phyloP scores from a whole-genome alignment of 2,113 vertebrate genomes.

The Leptobrachium leishanense region DNA sequence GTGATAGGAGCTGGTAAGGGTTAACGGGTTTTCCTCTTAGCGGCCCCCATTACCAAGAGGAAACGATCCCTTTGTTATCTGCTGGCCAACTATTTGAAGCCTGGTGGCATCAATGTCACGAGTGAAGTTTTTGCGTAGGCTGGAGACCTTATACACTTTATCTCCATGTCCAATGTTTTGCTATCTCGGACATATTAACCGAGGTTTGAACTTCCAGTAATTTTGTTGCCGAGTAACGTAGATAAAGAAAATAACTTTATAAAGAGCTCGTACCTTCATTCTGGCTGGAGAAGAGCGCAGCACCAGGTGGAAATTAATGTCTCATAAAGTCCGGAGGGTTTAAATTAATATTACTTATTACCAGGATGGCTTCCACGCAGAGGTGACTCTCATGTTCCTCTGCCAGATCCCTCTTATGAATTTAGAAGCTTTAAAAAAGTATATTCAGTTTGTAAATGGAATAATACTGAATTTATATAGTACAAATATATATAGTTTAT shows the following conservation, averaged over 20 bases:
- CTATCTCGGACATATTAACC: conserved; percentile 18
- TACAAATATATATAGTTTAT: not conserved
- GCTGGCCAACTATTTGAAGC: too few species aligned
- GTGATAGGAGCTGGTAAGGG: too few species aligned
- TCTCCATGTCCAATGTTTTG: conserved; percentile 15
- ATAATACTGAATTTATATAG: not conserved
- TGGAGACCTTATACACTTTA: not conserved
- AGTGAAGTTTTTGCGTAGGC: too few species aligned
- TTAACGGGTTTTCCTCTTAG: too few species aligned
- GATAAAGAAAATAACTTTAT: conserved; percentile 34
- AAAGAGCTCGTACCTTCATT: conserved; percentile 6
- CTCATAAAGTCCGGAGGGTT: conserved; percentile 32
- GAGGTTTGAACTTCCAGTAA: conserved; percentile 12
- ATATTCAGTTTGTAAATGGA: not conserved
- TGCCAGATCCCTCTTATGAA: conserved; percentile 33
- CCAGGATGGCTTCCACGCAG: conserved; percentile 38
- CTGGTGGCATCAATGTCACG: too few species aligned
- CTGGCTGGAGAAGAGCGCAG: conserved; percentile 26
- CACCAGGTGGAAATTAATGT: conserved; percentile 34
- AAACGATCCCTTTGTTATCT: too few species aligned
- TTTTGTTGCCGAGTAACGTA: not conserved
- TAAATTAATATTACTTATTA: conserved; percentile 49
- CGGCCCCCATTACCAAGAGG: too few species aligned
- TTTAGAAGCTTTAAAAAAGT: conserved; percentile 35
- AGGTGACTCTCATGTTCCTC: conserved; percentile 17